phyloP scores from a whole-genome alignment of 2,888 invertebrate species.

The Alviniconcha strummeri region DNA sequence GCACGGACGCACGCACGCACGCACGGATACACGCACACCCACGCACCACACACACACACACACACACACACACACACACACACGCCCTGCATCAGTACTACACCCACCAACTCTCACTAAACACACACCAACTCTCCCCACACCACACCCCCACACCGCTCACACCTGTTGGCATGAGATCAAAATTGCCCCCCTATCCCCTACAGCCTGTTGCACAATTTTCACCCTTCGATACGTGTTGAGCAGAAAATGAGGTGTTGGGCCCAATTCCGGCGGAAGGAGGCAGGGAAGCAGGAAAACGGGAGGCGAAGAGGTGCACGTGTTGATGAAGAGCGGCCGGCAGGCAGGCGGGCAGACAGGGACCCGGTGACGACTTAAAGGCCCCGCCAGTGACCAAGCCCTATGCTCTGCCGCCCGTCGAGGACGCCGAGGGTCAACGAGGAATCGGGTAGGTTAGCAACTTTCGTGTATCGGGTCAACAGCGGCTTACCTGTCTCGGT shows the following conservation, averaged over 20 bases:
- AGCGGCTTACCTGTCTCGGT: no score
- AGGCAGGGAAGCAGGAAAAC: neutral
- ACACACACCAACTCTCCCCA: no score
- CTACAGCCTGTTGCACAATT: neutral
- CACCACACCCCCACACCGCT: neutral
- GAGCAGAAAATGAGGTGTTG: neutral
- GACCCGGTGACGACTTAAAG: no score
- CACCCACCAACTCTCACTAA: no score
- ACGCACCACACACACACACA: neutral
- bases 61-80: conserved; percentile 1
- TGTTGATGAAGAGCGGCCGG: neutral
- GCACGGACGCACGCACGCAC: neutral
- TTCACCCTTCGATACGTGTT: neutral
- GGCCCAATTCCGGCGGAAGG: neutral
- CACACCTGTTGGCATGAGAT: conserved; percentile 2
- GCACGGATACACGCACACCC: neutral
- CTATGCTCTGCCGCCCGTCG: no score
- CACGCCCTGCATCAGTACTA: neutral
- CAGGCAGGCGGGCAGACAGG: no score
- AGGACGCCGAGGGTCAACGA: no score
- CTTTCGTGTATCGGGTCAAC: no score
- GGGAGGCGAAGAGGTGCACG: neutral
- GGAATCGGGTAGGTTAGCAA: no score
- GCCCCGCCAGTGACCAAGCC: no score
- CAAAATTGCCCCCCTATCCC: neutral